phyloP scores from a whole-genome alignment of 64 coral and sea anemone genomes.

The Pocillopora damicornis region DNA sequence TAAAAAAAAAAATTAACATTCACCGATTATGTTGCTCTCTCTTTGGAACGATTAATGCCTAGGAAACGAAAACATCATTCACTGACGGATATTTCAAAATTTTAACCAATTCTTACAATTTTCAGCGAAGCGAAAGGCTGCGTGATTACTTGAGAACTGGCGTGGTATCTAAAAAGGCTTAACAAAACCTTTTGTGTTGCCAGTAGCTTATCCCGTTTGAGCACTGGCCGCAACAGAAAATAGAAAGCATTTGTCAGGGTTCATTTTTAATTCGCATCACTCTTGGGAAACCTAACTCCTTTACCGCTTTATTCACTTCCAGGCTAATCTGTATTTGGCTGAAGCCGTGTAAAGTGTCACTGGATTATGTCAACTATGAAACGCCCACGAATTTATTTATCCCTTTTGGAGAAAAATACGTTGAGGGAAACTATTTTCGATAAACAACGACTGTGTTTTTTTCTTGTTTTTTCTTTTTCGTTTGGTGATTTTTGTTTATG shows the following conservation, averaged over 20 bases:
- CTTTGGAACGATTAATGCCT: not conserved
- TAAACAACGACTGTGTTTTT: too few relatives aligned
- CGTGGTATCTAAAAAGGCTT: not conserved
- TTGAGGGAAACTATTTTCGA: too few relatives aligned
- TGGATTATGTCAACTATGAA: not conserved
- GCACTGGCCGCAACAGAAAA: not conserved
- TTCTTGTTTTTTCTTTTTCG: too few relatives aligned
- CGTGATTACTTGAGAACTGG: not conserved
- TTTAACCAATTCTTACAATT: not conserved
- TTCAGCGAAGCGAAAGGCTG: not conserved
- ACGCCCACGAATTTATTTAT: not conserved
- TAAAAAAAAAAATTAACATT: not conserved
- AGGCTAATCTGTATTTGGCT: not conserved
- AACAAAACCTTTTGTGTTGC: too few relatives aligned
- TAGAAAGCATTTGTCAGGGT: not conserved
- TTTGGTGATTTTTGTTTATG: too few relatives aligned
- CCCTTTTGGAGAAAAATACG: too few relatives aligned
- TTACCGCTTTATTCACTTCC: not conserved
- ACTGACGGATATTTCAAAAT: not conserved
- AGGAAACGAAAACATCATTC: not conserved
- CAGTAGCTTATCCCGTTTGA: slow-evolving; percentile 32
- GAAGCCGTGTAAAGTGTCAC: not conserved
- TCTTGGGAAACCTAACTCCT: not conserved
- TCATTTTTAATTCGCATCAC: slow-evolving; percentile 10
- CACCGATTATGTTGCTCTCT: not conserved